phyloP scores from a whole-genome alignment of 2,113 vertebrate genomes.

The Limnothrissa miodon region DNA sequence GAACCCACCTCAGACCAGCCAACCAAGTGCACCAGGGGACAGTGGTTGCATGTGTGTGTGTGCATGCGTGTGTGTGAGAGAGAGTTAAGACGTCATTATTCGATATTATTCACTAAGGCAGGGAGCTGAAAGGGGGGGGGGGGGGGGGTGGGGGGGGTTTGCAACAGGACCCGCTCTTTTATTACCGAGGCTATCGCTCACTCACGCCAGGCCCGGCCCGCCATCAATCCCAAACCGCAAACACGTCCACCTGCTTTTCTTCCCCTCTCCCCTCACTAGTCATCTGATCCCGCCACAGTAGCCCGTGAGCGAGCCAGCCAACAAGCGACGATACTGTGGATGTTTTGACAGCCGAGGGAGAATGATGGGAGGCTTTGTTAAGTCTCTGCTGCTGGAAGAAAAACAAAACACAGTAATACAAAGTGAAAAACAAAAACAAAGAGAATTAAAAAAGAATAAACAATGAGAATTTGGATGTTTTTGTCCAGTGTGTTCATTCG shows the following conservation, averaged over 20 bases:
- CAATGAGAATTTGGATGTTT: not conserved
- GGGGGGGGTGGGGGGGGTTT: conserved; percentile 52
- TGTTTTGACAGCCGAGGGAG: conserved; percentile 1
- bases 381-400: not conserved
- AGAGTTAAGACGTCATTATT: conserved; percentile 68
- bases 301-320: too few species aligned
- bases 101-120: conserved; percentile 61
- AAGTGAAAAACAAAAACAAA: not conserved
- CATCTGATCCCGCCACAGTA: not conserved
- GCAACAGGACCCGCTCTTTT: conserved; percentile 61
- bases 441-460: not conserved
- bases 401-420: not conserved
- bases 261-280: not conserved
- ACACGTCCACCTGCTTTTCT: conserved; percentile 2
- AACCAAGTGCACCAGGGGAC: conserved; percentile 21
- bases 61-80: not conserved
- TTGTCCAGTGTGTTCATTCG: not conserved
- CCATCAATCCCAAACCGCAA: not conserved
- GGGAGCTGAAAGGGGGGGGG: conserved; percentile 39
- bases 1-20: conserved; percentile 57
- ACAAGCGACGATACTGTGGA: not conserved
- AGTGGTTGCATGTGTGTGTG: not conserved
- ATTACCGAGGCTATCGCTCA: conserved; percentile 53
- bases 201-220: not conserved
- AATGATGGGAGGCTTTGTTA: not conserved